Conservation (phyloP, 1,140 invertebrate species). For the Zelostemma sp. region DNA sequence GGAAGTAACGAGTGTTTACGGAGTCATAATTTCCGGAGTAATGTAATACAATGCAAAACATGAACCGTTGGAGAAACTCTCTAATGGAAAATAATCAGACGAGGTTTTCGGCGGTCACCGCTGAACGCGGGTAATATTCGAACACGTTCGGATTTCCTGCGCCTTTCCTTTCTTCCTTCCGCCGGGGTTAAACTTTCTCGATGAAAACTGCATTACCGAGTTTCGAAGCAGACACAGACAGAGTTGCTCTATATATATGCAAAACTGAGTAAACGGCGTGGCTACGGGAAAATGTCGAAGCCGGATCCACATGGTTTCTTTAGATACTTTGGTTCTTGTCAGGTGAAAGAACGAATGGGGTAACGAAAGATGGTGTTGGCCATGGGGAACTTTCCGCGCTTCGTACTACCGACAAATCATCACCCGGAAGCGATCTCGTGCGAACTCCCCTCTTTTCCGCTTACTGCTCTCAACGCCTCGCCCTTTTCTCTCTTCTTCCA, state of each 20-base stretch:
- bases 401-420: slow-evolving; percentile 60
- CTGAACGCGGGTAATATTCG: slow-evolving; percentile 9
- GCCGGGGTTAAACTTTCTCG: slow-evolving; percentile 57
- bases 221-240: slow-evolving; percentile 39
- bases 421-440: slow-evolving; percentile 45
- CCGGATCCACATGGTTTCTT: slow-evolving; percentile 23
- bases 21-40: background rate
- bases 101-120: background rate
- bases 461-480: slow-evolving; percentile 8
- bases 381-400: slow-evolving; percentile 26
- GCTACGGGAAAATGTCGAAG: slow-evolving; percentile 41
- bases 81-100: slow-evolving; percentile 1
- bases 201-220: slow-evolving; percentile 67
- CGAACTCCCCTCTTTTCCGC: slow-evolving; percentile 23
- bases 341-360: slow-evolving; percentile 23
- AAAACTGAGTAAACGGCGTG: slow-evolving; percentile 34
- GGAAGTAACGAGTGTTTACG: too few species aligned
- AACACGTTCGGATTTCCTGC: slow-evolving; percentile 11
- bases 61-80: background rate
- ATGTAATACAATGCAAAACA: slow-evolving; percentile 1
- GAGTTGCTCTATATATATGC: too few species aligned
- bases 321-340: slow-evolving; percentile 38
- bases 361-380: slow-evolving; percentile 18
- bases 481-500: slow-evolving; percentile 12
- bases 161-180: slow-evolving; percentile 39